Evolutionary conservation across 2,113 vertebrate species (phyloP).

Genomic region (Hiodon tergisus): DNA sequence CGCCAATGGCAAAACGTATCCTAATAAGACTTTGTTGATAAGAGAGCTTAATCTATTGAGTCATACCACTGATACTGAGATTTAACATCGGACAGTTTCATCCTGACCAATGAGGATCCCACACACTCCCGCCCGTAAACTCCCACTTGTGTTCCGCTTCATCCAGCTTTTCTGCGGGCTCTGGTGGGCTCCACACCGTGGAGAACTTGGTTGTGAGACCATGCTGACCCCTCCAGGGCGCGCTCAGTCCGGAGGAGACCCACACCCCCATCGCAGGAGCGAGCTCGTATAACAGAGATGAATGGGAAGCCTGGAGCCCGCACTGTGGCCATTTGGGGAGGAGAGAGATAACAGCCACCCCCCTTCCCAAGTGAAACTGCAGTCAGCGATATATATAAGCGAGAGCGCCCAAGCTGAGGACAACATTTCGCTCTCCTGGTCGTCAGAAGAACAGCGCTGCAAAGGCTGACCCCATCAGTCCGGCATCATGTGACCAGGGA

Average conservation of each 20-base stretch:
- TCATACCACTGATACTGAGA: too few species aligned
- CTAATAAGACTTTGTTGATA: background rate
- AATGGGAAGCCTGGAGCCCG: slow-evolving; percentile 42
- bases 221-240: slow-evolving; percentile 20
- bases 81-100: too few species aligned
- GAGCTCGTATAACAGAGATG: slow-evolving; percentile 30
- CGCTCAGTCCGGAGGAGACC: slow-evolving; percentile 21
- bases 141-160: background rate
- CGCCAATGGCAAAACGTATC: background rate
- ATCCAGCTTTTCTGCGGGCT: background rate
- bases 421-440: slow-evolving; percentile 39
- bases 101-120: background rate
- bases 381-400: slow-evolving; percentile 58
- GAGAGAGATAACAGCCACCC: slow-evolving; percentile 49
- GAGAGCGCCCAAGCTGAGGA: slow-evolving; percentile 49
- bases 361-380: slow-evolving; percentile 53
- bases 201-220: slow-evolving; percentile 25
- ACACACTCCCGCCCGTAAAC: too few species aligned
- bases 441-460: slow-evolving; percentile 32
- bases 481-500: background rate
- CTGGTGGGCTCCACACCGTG: slow-evolving; percentile 3
- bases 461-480: slow-evolving; percentile 30
- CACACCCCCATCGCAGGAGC: slow-evolving; percentile 32
- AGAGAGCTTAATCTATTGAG: too few species aligned
- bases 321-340: slow-evolving; percentile 56